Evolutionary conservation across 2,797 vertebrate genomes (phyloP).

Genomic region (Enteromius viviparus): DNA sequence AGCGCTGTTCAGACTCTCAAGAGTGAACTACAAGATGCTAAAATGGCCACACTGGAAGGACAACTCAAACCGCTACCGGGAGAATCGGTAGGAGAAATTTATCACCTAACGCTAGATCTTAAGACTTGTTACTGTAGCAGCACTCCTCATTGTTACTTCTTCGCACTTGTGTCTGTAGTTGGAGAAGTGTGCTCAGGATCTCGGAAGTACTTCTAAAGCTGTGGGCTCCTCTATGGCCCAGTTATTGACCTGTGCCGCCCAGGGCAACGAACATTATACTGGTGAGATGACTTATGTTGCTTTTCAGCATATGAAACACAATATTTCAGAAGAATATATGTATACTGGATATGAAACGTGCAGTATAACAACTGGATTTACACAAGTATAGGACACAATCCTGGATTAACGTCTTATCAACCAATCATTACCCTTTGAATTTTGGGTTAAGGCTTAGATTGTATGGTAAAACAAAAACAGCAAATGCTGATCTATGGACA

Average conservation of each 20-base stretch:
- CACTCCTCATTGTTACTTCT: conserved; percentile 5
- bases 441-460: conserved; percentile 1
- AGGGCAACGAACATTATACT: conserved; percentile 98
- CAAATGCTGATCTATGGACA: background rate
- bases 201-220: conserved; percentile 96
- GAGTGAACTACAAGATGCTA: conserved; percentile 95
- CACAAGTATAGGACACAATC: background rate
- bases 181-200: conserved; percentile 97
- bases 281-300: conserved; percentile 74
- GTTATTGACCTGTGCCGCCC: conserved; percentile 94
- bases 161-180: conserved; percentile 74
- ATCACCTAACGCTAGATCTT: background rate
- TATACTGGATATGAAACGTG: background rate
- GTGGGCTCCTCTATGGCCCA: conserved; percentile 99
- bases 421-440: conserved; percentile 3
- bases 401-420: background rate
- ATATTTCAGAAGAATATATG: background rate
- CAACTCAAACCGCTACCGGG: conserved; percentile 96
- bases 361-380: conserved; percentile 13
- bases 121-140: background rate
- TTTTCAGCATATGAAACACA: conserved; percentile 18
- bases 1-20: conserved; percentile 92
- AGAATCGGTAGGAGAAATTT: conserved; percentile 85
- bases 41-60: conserved; percentile 89
- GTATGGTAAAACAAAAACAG: background rate